Percentiles rank a stretch among this genome's conserved stretches.
phyloP scores from a whole-genome alignment of 1,140 invertebrate species.

The Radopholus similis region DNA sequence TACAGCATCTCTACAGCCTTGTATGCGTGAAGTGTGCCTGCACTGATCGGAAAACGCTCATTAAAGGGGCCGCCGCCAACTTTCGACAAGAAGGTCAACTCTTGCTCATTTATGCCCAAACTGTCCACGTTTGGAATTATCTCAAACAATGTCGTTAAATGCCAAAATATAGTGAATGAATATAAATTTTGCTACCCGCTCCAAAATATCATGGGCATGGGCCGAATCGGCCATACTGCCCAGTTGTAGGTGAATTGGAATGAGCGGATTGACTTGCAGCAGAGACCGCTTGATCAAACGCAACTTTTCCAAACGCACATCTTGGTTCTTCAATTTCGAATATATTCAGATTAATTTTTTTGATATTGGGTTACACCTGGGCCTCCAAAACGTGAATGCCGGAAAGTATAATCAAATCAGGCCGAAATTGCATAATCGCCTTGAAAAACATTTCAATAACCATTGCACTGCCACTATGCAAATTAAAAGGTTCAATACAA shows the following conservation, averaged over 20 bases:
- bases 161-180: background rate
- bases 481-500: constrained; percentile 17
- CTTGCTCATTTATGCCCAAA: constrained; percentile 63
- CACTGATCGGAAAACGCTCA: constrained; percentile 50
- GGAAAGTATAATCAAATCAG: constrained; percentile 62
- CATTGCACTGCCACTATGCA: constrained; percentile 51
- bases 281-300: constrained; percentile 55
- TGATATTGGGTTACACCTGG: constrained; percentile 40
- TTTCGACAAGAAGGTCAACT: constrained; percentile 61
- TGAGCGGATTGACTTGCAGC: constrained; percentile 45
- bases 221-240: constrained; percentile 62
- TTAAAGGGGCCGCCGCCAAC: constrained; percentile 61
- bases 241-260: constrained; percentile 63
- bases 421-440: constrained; percentile 53
- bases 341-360: constrained; percentile 1
- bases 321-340: constrained; percentile 36
- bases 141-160: constrained; percentile 46
- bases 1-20: constrained; percentile 62
- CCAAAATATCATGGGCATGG: constrained; percentile 58
- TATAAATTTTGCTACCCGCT: constrained; percentile 50
- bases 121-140: constrained; percentile 61
- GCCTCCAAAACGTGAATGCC: constrained; percentile 63
- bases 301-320: constrained; percentile 60
- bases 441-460: constrained; percentile 63
- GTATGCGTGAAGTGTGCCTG: constrained; percentile 51